Evolutionary conservation across 2,113 vertebrate species (phyloP).

Genomic region (Apus apus): DNA sequence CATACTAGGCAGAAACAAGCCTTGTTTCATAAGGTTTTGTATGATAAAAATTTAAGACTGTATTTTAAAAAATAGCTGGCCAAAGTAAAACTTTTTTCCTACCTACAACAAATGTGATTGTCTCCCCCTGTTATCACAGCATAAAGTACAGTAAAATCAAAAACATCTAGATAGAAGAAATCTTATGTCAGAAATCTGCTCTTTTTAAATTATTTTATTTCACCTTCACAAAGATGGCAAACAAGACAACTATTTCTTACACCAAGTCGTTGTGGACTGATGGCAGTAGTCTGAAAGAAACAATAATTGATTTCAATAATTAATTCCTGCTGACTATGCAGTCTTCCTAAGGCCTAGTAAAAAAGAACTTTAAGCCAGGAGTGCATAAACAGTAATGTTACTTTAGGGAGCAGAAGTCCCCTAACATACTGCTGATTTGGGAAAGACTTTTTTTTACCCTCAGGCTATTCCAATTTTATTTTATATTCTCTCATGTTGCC

Average conservation of each 20-base stretch:
- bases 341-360: constrained; percentile 61
- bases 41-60: background rate
- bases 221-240: constrained; percentile 55
- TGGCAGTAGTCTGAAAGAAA: constrained; percentile 63
- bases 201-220: constrained; percentile 63
- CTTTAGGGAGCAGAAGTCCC: constrained; percentile 77
- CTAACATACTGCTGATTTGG: constrained; percentile 79
- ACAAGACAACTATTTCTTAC: constrained; percentile 55
- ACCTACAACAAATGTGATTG: background rate
- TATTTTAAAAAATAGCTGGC: background rate
- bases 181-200: background rate
- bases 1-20: background rate
- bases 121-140: background rate
- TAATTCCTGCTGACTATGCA: constrained; percentile 75
- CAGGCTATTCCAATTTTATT: constrained; percentile 72
- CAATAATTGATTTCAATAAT: constrained; percentile 81
- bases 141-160: background rate
- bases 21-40: background rate
- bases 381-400: constrained; percentile 73
- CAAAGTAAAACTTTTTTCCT: background rate
- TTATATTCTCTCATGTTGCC: constrained; percentile 59
- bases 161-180: background rate
- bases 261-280: constrained; percentile 53
- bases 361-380: constrained; percentile 71
- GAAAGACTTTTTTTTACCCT: constrained; percentile 70